Conservation (phyloP, 2,797 vertebrate species). For the Nyctibius grandis region DNA sequence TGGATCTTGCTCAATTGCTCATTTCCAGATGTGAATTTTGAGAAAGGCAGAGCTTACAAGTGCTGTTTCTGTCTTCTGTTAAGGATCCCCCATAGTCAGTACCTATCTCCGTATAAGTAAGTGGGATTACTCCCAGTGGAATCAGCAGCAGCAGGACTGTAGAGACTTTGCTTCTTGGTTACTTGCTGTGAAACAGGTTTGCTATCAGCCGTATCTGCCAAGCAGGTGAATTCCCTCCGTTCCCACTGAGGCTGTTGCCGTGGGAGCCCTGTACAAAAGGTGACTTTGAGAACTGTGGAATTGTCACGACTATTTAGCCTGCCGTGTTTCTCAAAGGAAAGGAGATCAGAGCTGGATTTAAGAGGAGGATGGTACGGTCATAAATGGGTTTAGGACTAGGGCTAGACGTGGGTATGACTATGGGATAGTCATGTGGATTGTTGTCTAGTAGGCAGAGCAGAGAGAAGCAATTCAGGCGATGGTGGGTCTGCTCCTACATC, state of each 20-base stretch:
- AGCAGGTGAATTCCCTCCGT: not conserved
- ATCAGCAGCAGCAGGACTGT: not conserved
- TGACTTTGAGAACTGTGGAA: not conserved
- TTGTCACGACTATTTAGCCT: not conserved
- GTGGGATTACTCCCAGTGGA: not conserved
- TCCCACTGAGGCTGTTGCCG: not conserved
- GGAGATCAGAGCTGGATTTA: not conserved
- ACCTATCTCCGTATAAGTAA: rapidly evolving
- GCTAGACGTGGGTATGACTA: not conserved
- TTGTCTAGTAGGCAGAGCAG: not conserved
- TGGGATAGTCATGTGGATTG: not conserved
- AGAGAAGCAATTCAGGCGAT: not conserved
- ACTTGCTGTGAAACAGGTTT: not conserved
- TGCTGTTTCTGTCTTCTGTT: not conserved
- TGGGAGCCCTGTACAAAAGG: not conserved
- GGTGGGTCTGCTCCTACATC: not conserved
- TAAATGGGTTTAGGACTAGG: not conserved
- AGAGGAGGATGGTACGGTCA: not conserved
- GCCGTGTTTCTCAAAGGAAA: not conserved
- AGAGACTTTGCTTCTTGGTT: not conserved
- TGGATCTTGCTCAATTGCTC: slow-evolving; percentile 12
- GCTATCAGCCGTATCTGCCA: not conserved
- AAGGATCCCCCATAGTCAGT: not conserved
- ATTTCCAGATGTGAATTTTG: slow-evolving; percentile 24
- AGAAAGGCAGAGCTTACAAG: not conserved